phyloP scores from a whole-genome alignment of 2,797 vertebrate species.

The Poecile montanus region DNA sequence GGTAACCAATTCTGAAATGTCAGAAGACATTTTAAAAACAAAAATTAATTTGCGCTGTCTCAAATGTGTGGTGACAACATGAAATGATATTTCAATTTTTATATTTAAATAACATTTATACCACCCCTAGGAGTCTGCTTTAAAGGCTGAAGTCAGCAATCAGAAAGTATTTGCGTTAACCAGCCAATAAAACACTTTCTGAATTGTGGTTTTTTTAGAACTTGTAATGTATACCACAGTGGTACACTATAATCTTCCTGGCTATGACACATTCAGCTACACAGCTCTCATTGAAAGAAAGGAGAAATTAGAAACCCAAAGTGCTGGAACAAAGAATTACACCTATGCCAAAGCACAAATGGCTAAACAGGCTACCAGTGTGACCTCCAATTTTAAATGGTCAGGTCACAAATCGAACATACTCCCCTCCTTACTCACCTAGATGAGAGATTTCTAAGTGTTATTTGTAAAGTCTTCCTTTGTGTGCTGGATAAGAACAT shows the following conservation, averaged over 20 bases:
- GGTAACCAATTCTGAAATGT: not conserved
- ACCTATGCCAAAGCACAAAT: not conserved
- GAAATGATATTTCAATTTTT: not conserved
- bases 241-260: not conserved
- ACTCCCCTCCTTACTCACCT: not conserved
- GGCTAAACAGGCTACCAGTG: not conserved
- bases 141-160: not conserved
- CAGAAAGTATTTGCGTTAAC: not conserved
- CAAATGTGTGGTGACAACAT: not conserved
- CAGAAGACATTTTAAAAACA: not conserved
- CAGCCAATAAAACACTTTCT: not conserved
- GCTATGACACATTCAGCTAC: not conserved
- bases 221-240: not conserved
- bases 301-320: not conserved
- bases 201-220: not conserved
- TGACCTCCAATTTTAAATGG: not conserved
- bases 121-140: not conserved
- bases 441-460: not conserved
- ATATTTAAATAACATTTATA: not conserved
- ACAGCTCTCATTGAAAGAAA: not conserved
- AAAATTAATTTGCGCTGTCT: not conserved
- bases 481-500: not conserved
- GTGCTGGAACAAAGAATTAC: not conserved
- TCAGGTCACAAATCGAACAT: not conserved
- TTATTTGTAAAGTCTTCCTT: not conserved